Conservation (phyloP, 2,797 vertebrate genomes). For the Trematomus bernacchii region DNA sequence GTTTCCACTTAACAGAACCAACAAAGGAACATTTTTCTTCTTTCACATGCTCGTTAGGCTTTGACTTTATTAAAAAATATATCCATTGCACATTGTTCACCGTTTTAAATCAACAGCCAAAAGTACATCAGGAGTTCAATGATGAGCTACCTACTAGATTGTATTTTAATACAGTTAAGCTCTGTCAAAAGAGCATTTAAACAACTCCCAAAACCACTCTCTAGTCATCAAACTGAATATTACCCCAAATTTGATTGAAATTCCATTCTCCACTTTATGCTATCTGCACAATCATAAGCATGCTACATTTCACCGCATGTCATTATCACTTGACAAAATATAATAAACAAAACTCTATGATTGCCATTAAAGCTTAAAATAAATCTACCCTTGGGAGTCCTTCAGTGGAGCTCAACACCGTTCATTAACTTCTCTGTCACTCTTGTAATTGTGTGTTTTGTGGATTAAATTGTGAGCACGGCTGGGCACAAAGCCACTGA, state of each 20-base stretch:
- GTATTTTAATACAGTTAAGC: not conserved
- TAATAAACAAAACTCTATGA: slow-evolving; percentile 33
- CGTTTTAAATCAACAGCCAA: no score
- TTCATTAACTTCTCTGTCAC: slow-evolving; percentile 58
- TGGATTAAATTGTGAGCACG: slow-evolving; percentile 45
- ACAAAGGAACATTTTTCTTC: no score
- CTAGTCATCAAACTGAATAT: slow-evolving; percentile 4
- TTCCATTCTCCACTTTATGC: slow-evolving; percentile 3
- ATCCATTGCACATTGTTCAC: no score
- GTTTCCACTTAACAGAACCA: no score
- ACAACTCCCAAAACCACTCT: not conserved
- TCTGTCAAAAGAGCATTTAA: not conserved
- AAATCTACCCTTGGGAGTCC: slow-evolving; percentile 53
- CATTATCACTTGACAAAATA: slow-evolving; percentile 34
- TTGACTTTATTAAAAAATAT: no score
- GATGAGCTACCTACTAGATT: not conserved
- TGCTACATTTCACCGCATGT: slow-evolving; percentile 35
- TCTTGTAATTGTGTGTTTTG: slow-evolving; percentile 54
- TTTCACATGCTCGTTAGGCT: no score
- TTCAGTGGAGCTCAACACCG: slow-evolving; percentile 42
- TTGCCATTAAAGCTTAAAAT: slow-evolving; percentile 41
- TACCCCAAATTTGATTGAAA: slow-evolving; percentile 8
- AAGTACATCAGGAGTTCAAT: not conserved
- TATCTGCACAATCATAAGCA: slow-evolving; percentile 20
- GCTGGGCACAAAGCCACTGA: slow-evolving; percentile 36